phyloP scores from a whole-genome alignment of 1,140 invertebrate species.

The Orchesella cincta region DNA sequence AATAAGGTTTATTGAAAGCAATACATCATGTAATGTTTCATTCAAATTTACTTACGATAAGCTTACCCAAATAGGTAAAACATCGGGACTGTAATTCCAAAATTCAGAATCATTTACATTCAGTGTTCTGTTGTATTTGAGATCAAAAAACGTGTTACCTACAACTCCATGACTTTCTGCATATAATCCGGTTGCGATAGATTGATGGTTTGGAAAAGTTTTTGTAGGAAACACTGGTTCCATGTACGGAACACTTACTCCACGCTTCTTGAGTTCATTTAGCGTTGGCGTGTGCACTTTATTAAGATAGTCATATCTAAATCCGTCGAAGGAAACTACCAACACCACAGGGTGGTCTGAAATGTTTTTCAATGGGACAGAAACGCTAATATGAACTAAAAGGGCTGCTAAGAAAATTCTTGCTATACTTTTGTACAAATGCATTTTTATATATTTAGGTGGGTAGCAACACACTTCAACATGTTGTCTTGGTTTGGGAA shows the following conservation, averaged over 20 bases:
- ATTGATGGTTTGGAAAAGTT: slow-evolving; percentile 78
- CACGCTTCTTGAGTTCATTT: slow-evolving; percentile 60
- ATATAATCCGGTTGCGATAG: slow-evolving; percentile 73
- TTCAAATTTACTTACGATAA: not conserved
- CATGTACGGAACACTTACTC: slow-evolving; percentile 66
- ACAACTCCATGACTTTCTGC: slow-evolving; percentile 73
- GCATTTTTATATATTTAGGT: no score
- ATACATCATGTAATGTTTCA: not conserved
- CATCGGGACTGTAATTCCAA: slow-evolving; percentile 59
- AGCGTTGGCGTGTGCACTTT: slow-evolving; percentile 61
- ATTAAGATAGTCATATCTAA: slow-evolving; percentile 68
- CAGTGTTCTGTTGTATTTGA: slow-evolving; percentile 56
- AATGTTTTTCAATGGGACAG: no score
- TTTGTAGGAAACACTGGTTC: slow-evolving; percentile 70
- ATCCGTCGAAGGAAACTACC: slow-evolving; percentile 72
- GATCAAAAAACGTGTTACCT: slow-evolving; percentile 67
- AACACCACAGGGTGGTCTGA: slow-evolving; percentile 61
- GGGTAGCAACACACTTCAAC: no score
- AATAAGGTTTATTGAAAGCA: not conserved
- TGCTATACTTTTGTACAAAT: no score
- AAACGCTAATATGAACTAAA: no score
- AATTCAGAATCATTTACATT: slow-evolving; percentile 56
- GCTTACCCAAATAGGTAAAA: slow-evolving; percentile 65
- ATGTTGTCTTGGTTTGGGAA: no score
- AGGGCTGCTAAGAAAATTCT: no score